Evolutionary conservation across 1,140 invertebrate genomes (phyloP).

Genomic region (Drosophila ambigua): DNA sequence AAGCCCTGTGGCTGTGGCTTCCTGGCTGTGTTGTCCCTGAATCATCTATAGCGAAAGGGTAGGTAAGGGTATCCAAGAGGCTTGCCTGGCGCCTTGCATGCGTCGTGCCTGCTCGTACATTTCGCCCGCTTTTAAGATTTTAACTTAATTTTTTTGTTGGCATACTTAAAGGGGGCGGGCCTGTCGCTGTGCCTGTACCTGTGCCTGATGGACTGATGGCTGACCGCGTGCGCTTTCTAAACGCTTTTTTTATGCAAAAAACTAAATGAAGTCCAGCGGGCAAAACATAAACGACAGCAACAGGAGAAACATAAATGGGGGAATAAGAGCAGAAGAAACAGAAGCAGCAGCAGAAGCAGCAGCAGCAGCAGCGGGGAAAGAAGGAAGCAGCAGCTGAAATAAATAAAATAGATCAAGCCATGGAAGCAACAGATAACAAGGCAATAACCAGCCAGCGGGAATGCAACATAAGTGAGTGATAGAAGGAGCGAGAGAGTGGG

Average conservation of each 20-base stretch:
- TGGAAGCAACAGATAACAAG: too few species aligned
- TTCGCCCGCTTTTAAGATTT: conserved; percentile 66
- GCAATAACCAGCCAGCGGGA: too few species aligned
- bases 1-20: too few species aligned
- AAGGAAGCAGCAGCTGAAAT: background rate
- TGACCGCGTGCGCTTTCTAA: conserved; percentile 43
- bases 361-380: background rate
- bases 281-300: background rate
- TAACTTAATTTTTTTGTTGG: conserved; percentile 55
- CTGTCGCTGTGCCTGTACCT: background rate
- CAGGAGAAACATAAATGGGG: conserved; percentile 6
- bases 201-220: conserved; percentile 30
- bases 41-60: too few species aligned
- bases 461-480: background rate
- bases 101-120: conserved; percentile 37
- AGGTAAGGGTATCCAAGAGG: too few species aligned
- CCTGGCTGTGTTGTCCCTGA: too few species aligned
- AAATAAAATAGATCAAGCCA: background rate
- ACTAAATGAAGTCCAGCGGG: conserved; percentile 68
- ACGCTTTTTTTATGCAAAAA: conserved; percentile 74
- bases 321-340: background rate
- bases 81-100: conserved; percentile 1
- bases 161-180: conserved; percentile 40
- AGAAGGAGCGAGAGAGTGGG: too few species aligned
- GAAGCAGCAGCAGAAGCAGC: background rate